Base-by-base conservation (phyloP, 2,888 invertebrate species). In the Hedya salicella region DNA sequence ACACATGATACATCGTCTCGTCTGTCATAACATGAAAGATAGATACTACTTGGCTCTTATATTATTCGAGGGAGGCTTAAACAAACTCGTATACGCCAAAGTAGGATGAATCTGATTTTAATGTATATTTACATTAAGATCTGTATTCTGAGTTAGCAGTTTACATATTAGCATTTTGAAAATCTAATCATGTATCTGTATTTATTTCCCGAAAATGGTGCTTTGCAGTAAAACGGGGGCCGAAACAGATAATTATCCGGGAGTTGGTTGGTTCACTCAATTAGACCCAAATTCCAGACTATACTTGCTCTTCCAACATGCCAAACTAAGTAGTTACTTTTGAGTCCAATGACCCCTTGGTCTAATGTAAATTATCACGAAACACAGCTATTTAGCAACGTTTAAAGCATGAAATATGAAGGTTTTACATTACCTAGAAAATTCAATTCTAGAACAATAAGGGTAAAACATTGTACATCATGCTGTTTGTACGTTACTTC, bases 1-100 rank as follows among this genome's bases (percentile, higher is more conserved):
- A 32, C 3, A 30, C 21, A 44, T 54, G 19, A 30, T 56, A 56
- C 16, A 42, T 25, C 25, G 30, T 44, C 56, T 44, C 42, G 42
- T 16, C 44, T 57, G 30, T 32, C 56, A 42, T 50, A 61, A 56
- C 30, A 57, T 46, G 49, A 50, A 42, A 61, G 25, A 50, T 50
- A 49, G 36, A 48, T 59, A 49, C 21, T 19, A 16, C 40, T 16
- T 57, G 17, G 13, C 44, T 39, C 53, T n/a, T 25, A 30, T 17
- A 61, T 50, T 25, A 49, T 17, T 40, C 60, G 30, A 25, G 49
- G 25, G 17, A 30, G 49, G 49, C 48, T 60, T 60, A 60, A 49
- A 60, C 30, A 49, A 57, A 32, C 57, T 57, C 32, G 17, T 17
- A 40, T 49, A 60, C 39, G 39, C 8, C n/a, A 25, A 60, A 60